Conservation (phyloP, 1,140 invertebrate genomes). For the Anoplophora glabripennis region DNA sequence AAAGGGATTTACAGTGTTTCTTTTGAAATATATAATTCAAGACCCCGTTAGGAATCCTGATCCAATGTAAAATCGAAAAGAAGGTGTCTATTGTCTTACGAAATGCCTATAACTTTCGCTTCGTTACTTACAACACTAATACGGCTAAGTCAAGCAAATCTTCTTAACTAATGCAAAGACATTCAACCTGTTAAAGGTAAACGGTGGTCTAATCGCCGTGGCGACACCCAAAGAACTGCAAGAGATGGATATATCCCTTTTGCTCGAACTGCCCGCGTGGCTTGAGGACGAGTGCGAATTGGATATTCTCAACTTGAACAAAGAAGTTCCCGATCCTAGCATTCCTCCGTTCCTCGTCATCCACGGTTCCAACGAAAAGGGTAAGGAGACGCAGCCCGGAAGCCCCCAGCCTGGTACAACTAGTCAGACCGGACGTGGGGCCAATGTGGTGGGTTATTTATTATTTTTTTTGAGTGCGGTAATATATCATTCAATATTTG, state of each 20-base stretch:
- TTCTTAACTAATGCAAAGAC: too few relatives aligned
- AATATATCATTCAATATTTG: too few relatives aligned
- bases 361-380: constrained; percentile 77
- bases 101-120: too few relatives aligned
- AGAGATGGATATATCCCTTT: constrained; percentile 92
- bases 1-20: too few relatives aligned
- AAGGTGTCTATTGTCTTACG: background rate
- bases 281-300: constrained; percentile 94
- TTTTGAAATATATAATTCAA: too few relatives aligned
- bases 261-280: constrained; percentile 88
- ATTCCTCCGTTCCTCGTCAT: constrained; percentile 88
- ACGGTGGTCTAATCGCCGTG: constrained; percentile 78
- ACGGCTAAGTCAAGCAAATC: background rate
- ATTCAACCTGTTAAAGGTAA: constrained; percentile 57
- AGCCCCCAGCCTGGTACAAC: constrained; percentile 66
- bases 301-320: constrained; percentile 75
- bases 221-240: constrained; percentile 95
- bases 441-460: constrained; percentile 75
- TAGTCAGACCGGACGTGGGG: constrained; percentile 82
- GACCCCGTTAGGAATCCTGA: background rate
- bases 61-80: background rate
- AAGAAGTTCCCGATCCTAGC: constrained; percentile 66
- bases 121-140: background rate
- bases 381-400: constrained; percentile 49
- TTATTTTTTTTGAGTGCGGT: background rate